Base-by-base conservation (phyloP, 2,797 vertebrate species). In the Lepus oiostolus region DNA sequence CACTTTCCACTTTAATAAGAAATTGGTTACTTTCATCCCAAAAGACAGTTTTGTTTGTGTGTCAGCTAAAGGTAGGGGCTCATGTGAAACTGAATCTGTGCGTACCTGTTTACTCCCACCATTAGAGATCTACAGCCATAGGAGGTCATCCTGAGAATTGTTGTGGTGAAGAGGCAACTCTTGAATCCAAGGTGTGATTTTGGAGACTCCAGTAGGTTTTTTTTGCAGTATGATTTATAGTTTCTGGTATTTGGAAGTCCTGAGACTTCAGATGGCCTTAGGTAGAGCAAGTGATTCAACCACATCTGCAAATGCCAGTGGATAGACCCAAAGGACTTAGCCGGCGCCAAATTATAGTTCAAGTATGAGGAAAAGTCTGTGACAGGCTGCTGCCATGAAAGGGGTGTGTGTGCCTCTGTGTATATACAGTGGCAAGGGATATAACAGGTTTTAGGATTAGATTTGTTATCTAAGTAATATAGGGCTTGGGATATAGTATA, bases 241-340 rank as follows among this genome's bases (percentile, higher is more conserved):
- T 84, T 85, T 94, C 60, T 88, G 76, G n/a, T 71, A 77, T 14
- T 75, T 88, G n/a, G 63, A 85, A 82, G 21, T 7, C 65, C 74
- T 80, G 71, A 90, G 22, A 85, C 42, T 79, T 92, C 62, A 62
- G 50, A 80, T 32, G 76, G 24, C 63, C 24, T 72, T 62, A 38
- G 52, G 52, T 90, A 70, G 30, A 91, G 38, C 28, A 91, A 74
- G 76, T 52, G 16, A 82, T 65, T 88, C 21, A 75, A 16, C 5
- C 42, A 30, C 76, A 85, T 87, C 80, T 91, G 52, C 60, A 47
- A 24, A 54, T 84, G 77, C 58, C 28, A 90, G 28, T 21, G 47
- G 70, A 47, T 28, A 77, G 58, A 17, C 47, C 67, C 54, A 76
- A 67, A 32, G 67, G 54, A 24, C 47, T n/a, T 60, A 50, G 38